Evolutionary conservation across 2,113 vertebrate species (phyloP).

Genomic region (Platichthys stellatus): DNA sequence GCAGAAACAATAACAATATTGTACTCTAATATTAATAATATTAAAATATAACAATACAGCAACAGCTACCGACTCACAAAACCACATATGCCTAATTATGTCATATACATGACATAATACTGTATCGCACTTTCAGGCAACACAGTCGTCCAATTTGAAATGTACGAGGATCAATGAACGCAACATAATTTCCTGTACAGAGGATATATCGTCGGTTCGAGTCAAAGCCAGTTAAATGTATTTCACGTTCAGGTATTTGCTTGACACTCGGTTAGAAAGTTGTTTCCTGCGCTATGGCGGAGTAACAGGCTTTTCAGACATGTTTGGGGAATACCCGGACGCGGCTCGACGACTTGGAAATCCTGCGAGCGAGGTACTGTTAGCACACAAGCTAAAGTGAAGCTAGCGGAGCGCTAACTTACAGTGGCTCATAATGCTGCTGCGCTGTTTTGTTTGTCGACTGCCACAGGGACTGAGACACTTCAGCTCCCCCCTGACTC

Average conservation of each 20-base stretch:
- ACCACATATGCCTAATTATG: too few relatives aligned
- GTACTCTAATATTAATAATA: too few relatives aligned
- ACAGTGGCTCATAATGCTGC: neutral
- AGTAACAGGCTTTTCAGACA: conserved; percentile 37
- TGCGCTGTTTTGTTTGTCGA: neutral
- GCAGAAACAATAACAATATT: too few relatives aligned
- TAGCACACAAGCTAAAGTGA: conserved; percentile 65
- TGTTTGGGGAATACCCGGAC: conserved; percentile 63
- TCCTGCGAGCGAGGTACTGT: conserved; percentile 70
- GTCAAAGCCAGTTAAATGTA: conserved; percentile 54
- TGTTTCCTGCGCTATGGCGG: conserved; percentile 21
- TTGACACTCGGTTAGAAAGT: conserved; percentile 4
- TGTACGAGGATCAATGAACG: conserved; percentile 33
- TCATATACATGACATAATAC: too few relatives aligned
- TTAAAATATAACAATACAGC: too few relatives aligned
- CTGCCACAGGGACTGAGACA: neutral
- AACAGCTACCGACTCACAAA: too few relatives aligned
- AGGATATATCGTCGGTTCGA: conserved; percentile 45
- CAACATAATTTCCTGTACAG: conserved; percentile 71
- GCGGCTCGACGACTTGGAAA: conserved; percentile 56
- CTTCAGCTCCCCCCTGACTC: neutral
- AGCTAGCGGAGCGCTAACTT: conserved; percentile 50
- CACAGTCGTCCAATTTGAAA: too few relatives aligned
- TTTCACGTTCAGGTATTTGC: conserved; percentile 41
- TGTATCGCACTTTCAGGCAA: too few relatives aligned